These are phyloP conservation scores for Fregata magnificens DNA, from an alignment of 2,113 vertebrate genomes.

Conservation along the genomic window DNA sequence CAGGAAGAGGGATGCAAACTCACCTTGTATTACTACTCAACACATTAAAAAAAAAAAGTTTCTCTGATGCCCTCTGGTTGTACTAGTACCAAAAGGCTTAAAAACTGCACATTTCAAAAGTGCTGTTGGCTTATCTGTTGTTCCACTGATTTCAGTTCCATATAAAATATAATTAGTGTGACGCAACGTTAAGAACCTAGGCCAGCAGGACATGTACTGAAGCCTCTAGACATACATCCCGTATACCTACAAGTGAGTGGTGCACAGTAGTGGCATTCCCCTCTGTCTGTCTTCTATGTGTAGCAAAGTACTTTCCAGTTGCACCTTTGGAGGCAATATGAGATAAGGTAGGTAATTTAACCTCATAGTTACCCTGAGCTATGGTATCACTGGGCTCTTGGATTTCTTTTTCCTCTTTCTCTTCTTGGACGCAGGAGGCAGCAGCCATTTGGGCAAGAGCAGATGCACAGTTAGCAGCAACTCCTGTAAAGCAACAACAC, in stretches of 20 bases:
- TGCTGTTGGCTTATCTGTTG: background rate
- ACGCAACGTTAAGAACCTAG: background rate
- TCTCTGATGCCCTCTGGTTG: background rate
- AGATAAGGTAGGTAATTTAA: background rate
- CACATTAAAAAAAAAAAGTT: background rate
- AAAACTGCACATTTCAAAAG: background rate
- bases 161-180: background rate
- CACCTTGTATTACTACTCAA: background rate
- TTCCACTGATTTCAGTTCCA: background rate
- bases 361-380: conserved; percentile 83
- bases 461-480: conserved; percentile 95
- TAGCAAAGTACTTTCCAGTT: background rate
- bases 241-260: background rate
- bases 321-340: background rate
- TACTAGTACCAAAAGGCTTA: background rate
- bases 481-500: conserved; percentile 76
- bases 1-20: background rate
- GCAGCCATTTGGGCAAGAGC: conserved; percentile 98
- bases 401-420: conserved; percentile 88
- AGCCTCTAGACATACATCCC: background rate
- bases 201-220: background rate
- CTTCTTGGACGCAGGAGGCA: conserved; percentile 96
- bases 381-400: conserved; percentile 86
- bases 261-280: background rate
- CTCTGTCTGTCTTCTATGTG: background rate